phyloP scores from a whole-genome alignment of 2,797 vertebrate species.

The Podarcis siculus region DNA sequence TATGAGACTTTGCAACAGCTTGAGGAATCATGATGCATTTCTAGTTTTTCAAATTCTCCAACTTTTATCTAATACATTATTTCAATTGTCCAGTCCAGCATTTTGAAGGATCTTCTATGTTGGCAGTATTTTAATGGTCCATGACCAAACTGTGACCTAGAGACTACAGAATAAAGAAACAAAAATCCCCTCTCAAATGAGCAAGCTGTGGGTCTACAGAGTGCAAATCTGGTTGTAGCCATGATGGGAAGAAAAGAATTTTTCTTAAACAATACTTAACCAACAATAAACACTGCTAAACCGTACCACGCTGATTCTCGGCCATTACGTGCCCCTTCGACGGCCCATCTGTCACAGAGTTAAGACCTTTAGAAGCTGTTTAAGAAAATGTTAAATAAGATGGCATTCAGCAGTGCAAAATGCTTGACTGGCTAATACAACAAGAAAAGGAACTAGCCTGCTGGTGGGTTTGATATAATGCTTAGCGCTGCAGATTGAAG shows the following conservation, averaged over 20 bases:
- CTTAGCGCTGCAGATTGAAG: conserved; percentile 65
- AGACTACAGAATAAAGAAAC: not conserved
- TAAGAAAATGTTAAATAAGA: conserved; percentile 82
- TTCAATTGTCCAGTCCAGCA: not conserved
- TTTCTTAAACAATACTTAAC: conserved; percentile 78
- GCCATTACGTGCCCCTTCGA: conserved; percentile 75
- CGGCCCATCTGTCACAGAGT: conserved; percentile 78
- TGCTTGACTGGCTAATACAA: conserved; percentile 77
- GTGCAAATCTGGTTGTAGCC: conserved; percentile 43
- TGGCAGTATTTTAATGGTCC: not conserved
- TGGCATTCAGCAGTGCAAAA: conserved; percentile 80
- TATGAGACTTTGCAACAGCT: not conserved
- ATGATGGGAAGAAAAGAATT: conserved; percentile 40
- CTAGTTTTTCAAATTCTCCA: not conserved
- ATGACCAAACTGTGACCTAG: no score
- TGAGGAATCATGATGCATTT: not conserved
- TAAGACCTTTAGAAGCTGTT: conserved; percentile 82
- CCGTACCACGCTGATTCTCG: conserved; percentile 72
- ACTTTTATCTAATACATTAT: not conserved
- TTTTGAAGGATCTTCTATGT: not conserved
- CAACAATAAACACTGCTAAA: conserved; percentile 78
- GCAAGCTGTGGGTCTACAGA: conserved; percentile 46
- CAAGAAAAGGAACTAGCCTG: conserved; percentile 68
- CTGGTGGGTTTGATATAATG: conserved; percentile 70
- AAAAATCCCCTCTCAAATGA: conserved; percentile 46